These are phyloP conservation scores for Holacanthus passer DNA, from an alignment of 2,113 vertebrate species.

Conservation along the genomic window DNA sequence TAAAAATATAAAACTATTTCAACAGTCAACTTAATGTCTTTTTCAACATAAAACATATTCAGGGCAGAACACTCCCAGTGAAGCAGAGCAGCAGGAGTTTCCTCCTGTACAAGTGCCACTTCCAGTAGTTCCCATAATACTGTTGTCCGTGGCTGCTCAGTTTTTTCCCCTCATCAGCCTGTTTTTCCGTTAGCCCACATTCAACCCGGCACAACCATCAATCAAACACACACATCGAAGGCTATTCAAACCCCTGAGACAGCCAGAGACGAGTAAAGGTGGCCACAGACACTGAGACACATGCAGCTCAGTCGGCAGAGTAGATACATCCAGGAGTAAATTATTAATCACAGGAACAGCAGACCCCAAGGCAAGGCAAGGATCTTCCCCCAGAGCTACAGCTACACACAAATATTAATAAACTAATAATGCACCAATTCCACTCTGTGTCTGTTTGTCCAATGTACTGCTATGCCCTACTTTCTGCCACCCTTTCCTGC, in stretches of 20 bases:
- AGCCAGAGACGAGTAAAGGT: conserved; percentile 28
- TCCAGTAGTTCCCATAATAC: conserved; percentile 39
- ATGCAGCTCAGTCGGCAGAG: conserved; percentile 29
- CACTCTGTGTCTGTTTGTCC: conserved; percentile 27
- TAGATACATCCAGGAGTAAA: conserved; percentile 52
- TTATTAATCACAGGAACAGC: conserved; percentile 68
- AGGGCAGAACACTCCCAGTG: not conserved
- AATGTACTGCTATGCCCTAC: conserved; percentile 64
- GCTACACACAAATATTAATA: conserved; percentile 60
- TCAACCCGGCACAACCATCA: conserved; percentile 46
- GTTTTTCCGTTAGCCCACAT: conserved; percentile 56
- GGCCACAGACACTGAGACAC: conserved; percentile 6
- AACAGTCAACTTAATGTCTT: no score
- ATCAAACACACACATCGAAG: conserved; percentile 58
- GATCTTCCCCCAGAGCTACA: conserved; percentile 46
- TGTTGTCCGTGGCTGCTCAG: conserved; percentile 12
- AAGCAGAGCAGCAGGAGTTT: conserved; percentile 27
- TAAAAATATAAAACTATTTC: no score
- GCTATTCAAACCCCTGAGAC: conserved; percentile 39
- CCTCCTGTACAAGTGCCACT: conserved; percentile 24
- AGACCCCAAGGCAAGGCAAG: conserved; percentile 13
- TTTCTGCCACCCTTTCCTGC: conserved; percentile 49
- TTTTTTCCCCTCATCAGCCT: conserved; percentile 32
- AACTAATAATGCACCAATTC: conserved; percentile 62
- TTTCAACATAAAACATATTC: no score